A percentile compares a stretch with the other conserved stretches of the same genome.
These are phyloP conservation scores for Aphelinus certus DNA, from an alignment of 1,140 invertebrate genomes.

Conservation along the genomic window DNA sequence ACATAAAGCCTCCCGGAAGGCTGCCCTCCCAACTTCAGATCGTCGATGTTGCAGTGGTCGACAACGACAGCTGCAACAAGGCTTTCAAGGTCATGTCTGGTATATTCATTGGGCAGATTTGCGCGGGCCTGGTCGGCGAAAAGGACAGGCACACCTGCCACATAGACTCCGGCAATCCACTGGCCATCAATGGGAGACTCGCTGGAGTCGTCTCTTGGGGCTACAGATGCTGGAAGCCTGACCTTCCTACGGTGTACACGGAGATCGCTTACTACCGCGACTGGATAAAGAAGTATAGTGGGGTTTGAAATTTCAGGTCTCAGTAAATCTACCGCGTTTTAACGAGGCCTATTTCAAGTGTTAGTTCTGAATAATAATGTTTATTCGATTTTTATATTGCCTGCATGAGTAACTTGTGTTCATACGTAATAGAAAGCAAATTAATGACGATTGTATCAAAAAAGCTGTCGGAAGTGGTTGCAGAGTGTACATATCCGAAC, in stretches of 20 bases:
- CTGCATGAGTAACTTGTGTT: too few species aligned
- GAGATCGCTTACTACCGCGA: slow-evolving; percentile 8
- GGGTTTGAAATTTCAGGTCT: background rate
- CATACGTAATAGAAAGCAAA: too few species aligned
- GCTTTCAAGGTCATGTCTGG: background rate
- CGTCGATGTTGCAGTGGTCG: background rate
- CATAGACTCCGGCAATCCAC: background rate
- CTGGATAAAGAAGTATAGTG: background rate
- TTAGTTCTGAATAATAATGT: too few species aligned
- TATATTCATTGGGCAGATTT: background rate
- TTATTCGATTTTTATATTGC: too few species aligned
- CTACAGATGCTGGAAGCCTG: background rate
- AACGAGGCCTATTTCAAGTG: too few species aligned
- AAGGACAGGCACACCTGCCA: background rate
- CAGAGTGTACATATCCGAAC: too few species aligned
- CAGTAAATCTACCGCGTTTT: too few species aligned
- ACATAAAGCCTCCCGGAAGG: background rate
- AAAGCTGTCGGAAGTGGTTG: too few species aligned
- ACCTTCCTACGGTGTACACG: background rate
- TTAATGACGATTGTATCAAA: too few species aligned
- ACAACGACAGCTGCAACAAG: background rate
- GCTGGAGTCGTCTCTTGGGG: slow-evolving; percentile 12
- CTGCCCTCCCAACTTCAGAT: background rate
- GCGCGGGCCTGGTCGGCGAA: background rate
- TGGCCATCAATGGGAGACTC: background rate